Base-by-base conservation (phyloP, 1,140 invertebrate species). In the Scaptomyza hsui region DNA sequence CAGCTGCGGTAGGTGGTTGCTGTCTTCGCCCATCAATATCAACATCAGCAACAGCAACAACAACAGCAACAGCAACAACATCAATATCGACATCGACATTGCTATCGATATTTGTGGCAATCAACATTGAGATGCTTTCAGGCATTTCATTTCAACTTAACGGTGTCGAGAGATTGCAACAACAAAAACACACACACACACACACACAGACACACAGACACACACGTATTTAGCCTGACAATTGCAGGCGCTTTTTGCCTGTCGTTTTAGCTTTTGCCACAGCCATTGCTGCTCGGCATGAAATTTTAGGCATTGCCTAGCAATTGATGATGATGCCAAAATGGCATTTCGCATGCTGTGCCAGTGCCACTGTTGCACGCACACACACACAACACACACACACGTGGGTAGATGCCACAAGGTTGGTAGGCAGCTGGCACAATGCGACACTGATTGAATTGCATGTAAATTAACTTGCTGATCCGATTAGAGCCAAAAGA, bases 391-490 rank as follows among this genome's bases (percentile, higher is more conserved):
- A 29, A 75, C 72, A 61, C 57, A 57, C 44, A 44, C 24, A 37
- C 13, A 41, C 12, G 19, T 3, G 21, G 21, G 44, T 13, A 16
- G n/a, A 24, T 16, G 51, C 32, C n/a, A 15, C 42, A 35, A 24
- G 32, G 32, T 21, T 16, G 45, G 44, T 55, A 45, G 51, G 4
- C 24, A 24, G 24, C 24, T 69, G 70, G 73, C 56, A 80, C 81
- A 85, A 86, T 86, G 81, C 64, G 76, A 57, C 76, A 71, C 73
- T 85, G 80, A 85, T 85, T 85, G 80, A 85, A 85, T 86, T 85
- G 80, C 80, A 86, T 85, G 80, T 80, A 85, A 85, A 85, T 85
- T 86, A 86, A 77, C 80, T 85, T 86, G 76, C 81, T 86, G 80
- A 85, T 85, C 81, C 81, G 80, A 86, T 85, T 85, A 85, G 63